Conservation (phyloP, 2,797 vertebrate species). For the Gymnoscopelus microlampas region DNA sequence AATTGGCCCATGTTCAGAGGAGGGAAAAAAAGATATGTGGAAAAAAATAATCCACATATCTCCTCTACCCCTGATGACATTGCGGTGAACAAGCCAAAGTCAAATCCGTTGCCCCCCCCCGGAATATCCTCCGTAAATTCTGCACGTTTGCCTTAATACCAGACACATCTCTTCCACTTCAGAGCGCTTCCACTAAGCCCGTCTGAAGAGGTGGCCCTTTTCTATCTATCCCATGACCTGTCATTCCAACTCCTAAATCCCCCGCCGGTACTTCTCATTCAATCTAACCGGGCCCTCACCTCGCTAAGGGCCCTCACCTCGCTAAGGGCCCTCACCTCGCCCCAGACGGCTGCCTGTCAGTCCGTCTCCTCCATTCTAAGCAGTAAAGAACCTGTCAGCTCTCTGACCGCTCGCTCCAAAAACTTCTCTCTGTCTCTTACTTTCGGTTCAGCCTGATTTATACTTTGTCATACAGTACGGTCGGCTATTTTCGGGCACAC, state of each 20-base stretch:
- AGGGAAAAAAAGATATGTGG: no score
- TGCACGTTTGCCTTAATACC: neutral
- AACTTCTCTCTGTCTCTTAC: conserved; percentile 47
- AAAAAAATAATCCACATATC: neutral
- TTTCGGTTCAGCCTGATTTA: conserved; percentile 29
- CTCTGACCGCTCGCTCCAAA: conserved; percentile 34
- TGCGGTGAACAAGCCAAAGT: neutral
- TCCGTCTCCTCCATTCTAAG: conserved; percentile 34
- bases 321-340: no score
- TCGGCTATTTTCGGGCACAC: neutral
- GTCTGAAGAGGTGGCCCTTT: conserved; percentile 23
- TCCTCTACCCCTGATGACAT: conserved; percentile 1
- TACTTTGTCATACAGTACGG: neutral
- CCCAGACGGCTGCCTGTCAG: conserved; percentile 16
- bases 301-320: neutral
- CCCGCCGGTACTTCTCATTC: conserved; percentile 3
- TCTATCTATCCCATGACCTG: conserved; percentile 33
- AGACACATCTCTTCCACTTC: conserved; percentile 6
- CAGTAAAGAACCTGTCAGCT: conserved; percentile 47
- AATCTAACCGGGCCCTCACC: conserved; percentile 6
- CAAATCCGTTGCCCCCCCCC: conserved; percentile 7
- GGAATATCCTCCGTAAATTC: neutral
- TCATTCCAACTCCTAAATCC: conserved; percentile 38
- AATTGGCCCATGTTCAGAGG: no score
- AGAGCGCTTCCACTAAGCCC: conserved; percentile 25